Evolutionary conservation across 2,113 vertebrate genomes (phyloP), one percentile per base, ranked within the genome.

Genomic region (Apodemus sylvaticus): DNA sequence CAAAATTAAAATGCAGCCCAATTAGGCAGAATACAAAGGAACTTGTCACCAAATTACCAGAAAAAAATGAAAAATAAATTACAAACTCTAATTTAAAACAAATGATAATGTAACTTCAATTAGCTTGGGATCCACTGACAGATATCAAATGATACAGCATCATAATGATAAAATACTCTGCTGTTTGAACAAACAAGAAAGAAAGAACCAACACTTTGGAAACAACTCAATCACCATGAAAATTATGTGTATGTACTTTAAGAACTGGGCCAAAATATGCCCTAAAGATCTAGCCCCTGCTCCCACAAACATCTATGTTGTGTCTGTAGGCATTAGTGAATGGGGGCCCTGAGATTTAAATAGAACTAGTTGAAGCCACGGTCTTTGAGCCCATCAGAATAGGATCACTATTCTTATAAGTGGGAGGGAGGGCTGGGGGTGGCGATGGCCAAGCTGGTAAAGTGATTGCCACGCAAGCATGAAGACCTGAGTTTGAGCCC

Each of bases 1-100:
- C 77, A 85, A 92, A 97, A 97, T 97, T 93, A 96, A 96, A 97
- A 97, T 83, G 86, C 70, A 62, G 96, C 95, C 89, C 91, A 97
- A 94, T 98, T 97, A 97, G 51, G 83, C 48, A 94, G 55, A 92
- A 95, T 89, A 95, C 48, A 71, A 97, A 96, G 87, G 68, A 93
- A 96, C 39, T 83, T 96, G 55, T 62, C 89, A 51, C 90, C 95
- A 76, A 90, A 93, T 90, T 95, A 89, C 14, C 12, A 79, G 66
- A 74, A 68, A 60, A 79, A 79, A 60, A 94, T 70, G 76, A 81
- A 91, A 90, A 83, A 89, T 91, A 87, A 94, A 48, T 64, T 66
- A 78, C 58, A 79, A 14, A 60, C 16, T 90, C 81, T 93, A 95
- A 96, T 97, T 97, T 97, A 91, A 97, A 97, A 97, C 94, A 97